Conservation (phyloP, 2,888 invertebrate species). For the Dione juno region DNA sequence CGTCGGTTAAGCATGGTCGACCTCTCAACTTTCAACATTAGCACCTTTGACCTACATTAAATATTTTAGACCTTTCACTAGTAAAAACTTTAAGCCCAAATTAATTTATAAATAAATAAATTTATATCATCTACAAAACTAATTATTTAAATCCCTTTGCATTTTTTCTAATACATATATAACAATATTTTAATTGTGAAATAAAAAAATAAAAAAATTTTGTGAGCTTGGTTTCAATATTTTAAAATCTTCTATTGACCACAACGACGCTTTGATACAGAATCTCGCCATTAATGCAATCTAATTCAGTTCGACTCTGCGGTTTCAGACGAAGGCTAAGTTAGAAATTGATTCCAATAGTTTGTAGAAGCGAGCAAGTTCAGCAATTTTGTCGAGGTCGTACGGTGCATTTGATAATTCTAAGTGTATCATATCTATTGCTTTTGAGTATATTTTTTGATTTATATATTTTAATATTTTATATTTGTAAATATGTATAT, state of each 20-base stretch:
- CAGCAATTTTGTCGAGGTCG: slow-evolving; percentile 46
- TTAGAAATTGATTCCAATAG: slow-evolving; percentile 53
- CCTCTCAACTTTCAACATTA: slow-evolving; percentile 69
- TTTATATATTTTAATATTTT: neutral
- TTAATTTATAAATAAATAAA: neutral
- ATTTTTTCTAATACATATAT: neutral
- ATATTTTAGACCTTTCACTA: slow-evolving; percentile 33
- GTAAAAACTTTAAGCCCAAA: slow-evolving; percentile 14
- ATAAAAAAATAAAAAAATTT: neutral
- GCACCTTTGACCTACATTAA: slow-evolving; percentile 63
- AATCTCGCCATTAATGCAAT: slow-evolving; percentile 50
- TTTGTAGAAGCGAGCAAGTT: slow-evolving; percentile 48
- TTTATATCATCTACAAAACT: neutral
- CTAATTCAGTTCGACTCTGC: slow-evolving; percentile 50
- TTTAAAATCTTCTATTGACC: slow-evolving; percentile 11
- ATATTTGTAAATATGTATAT: neutral
- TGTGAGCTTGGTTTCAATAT: neutral
- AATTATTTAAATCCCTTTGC: neutral
- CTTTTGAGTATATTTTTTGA: neutral
- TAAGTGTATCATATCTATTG: slow-evolving; percentile 26
- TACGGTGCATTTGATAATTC: slow-evolving; percentile 43
- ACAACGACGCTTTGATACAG: slow-evolving; percentile 41
- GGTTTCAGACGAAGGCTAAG: slow-evolving; percentile 49
- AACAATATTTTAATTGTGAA: neutral
- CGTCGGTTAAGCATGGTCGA: slow-evolving; percentile 69